Conservation (phyloP, 23 tunicate genomes). For the Trididemnum nubilum region DNA sequence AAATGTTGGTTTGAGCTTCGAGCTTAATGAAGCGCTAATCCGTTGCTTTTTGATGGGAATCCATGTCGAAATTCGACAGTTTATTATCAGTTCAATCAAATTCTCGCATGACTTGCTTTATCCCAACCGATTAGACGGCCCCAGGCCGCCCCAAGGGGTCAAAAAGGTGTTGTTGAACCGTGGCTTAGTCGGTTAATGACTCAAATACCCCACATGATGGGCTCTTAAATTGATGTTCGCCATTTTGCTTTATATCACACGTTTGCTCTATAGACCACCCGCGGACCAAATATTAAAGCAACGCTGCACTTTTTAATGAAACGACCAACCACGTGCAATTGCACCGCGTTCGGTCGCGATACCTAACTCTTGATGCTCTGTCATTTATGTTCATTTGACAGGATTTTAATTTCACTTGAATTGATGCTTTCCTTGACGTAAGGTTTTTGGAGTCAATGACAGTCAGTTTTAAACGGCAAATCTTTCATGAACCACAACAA, state of each 20-base stretch:
- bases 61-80: neutral
- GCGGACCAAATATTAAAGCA: too few relatives aligned
- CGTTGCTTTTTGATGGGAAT: neutral
- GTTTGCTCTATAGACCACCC: neutral
- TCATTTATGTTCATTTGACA: too few relatives aligned
- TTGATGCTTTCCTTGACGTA: too few relatives aligned
- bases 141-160: slow-evolving; percentile 18
- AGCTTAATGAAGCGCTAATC: slow-evolving; percentile 17
- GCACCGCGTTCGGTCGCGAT: too few relatives aligned
- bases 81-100: slow-evolving; percentile 10
- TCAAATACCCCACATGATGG: slow-evolving; percentile 31
- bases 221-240: neutral
- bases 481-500: too few relatives aligned
- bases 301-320: too few relatives aligned
- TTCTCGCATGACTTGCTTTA: slow-evolving; percentile 21
- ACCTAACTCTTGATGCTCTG: too few relatives aligned
- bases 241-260: neutral
- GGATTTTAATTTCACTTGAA: too few relatives aligned
- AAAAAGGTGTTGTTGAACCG: slow-evolving; percentile 12
- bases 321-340: too few relatives aligned
- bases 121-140: slow-evolving; percentile 2
- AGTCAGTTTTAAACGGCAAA: too few relatives aligned
- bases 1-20: neutral
- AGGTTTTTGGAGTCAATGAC: too few relatives aligned
- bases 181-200: slow-evolving; percentile 11